Evolutionary conservation across 2,797 vertebrate genomes (phyloP).

Genomic region (Aldrovandia affinis): DNA sequence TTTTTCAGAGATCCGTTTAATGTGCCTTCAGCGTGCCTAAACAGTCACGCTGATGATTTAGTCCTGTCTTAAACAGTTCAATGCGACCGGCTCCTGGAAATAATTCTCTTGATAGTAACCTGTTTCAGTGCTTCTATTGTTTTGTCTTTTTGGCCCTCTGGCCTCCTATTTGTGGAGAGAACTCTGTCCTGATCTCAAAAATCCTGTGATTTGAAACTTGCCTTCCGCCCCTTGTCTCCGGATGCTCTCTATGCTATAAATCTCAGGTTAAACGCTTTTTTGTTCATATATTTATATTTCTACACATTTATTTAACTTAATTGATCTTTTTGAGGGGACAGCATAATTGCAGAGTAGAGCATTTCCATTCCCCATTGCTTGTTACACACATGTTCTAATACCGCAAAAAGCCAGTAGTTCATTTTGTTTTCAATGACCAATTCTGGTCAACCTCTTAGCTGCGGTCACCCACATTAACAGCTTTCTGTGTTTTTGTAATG

Average conservation of each 20-base stretch:
- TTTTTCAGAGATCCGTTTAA: not conserved
- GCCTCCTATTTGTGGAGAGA: not conserved
- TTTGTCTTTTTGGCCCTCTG: not conserved
- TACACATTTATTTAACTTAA: slow-evolving; percentile 10
- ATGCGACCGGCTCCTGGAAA: no score
- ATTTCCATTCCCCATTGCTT: slow-evolving; percentile 51
- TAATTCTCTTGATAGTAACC: no score
- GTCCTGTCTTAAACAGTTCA: no score
- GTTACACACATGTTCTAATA: slow-evolving; percentile 55
- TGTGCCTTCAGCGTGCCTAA: not conserved
- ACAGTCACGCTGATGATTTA: no score
- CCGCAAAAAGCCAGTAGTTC: slow-evolving; percentile 53
- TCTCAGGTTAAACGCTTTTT: not conserved
- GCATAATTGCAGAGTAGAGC: slow-evolving; percentile 48
- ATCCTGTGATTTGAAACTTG: not conserved
- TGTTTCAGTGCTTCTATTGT: not conserved
- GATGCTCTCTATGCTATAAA: not conserved
- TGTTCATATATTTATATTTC: slow-evolving; percentile 4
- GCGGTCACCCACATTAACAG: slow-evolving; percentile 58
- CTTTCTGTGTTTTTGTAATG: slow-evolving; percentile 61
- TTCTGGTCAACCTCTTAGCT: slow-evolving; percentile 57
- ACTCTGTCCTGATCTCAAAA: not conserved
- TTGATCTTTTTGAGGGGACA: slow-evolving; percentile 36
- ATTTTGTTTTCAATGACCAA: slow-evolving; percentile 58
- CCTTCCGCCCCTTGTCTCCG: not conserved